Evolutionary conservation across 2,888 invertebrate genomes (phyloP).

Genomic region (Apamea epomidion): DNA sequence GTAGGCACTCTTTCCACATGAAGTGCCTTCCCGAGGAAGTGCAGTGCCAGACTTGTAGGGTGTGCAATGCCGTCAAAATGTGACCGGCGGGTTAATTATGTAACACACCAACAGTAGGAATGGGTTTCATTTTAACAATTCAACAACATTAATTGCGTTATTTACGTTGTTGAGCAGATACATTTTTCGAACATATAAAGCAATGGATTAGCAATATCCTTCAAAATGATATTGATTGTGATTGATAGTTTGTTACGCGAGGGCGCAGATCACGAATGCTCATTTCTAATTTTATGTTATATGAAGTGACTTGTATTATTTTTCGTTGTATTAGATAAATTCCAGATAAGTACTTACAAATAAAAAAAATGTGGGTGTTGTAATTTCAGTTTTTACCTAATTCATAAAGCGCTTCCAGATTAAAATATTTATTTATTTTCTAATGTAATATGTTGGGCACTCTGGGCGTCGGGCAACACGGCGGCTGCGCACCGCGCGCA

Average conservation of each 20-base stretch:
- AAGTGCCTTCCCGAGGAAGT: slow-evolving; percentile 93
- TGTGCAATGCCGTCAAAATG: slow-evolving; percentile 87
- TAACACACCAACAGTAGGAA: too few relatives aligned
- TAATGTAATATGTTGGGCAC: neutral
- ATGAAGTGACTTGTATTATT: neutral
- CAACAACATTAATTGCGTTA: too few relatives aligned
- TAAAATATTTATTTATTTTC: neutral
- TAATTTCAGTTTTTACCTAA: slow-evolving; percentile 2
- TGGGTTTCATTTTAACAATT: too few relatives aligned
- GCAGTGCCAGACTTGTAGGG: slow-evolving; percentile 79
- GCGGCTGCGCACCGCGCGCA: neutral
- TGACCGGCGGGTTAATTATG: slow-evolving; percentile 68
- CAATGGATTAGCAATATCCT: too few relatives aligned
- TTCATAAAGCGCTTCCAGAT: neutral
- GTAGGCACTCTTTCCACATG: slow-evolving; percentile 97
- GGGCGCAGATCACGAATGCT: neutral
- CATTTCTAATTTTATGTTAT: neutral
- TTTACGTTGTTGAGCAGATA: too few relatives aligned
- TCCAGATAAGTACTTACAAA: slow-evolving; percentile 25
- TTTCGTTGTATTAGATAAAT: neutral
- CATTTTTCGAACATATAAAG: too few relatives aligned
- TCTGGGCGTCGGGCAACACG: neutral
- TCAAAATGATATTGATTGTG: too few relatives aligned
- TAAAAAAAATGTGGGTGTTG: slow-evolving; percentile 31
- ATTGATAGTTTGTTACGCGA: too few relatives aligned